These are phyloP conservation scores for Sylvia borin DNA, from an alignment of 2,797 vertebrate species.

Conservation along the genomic window DNA sequence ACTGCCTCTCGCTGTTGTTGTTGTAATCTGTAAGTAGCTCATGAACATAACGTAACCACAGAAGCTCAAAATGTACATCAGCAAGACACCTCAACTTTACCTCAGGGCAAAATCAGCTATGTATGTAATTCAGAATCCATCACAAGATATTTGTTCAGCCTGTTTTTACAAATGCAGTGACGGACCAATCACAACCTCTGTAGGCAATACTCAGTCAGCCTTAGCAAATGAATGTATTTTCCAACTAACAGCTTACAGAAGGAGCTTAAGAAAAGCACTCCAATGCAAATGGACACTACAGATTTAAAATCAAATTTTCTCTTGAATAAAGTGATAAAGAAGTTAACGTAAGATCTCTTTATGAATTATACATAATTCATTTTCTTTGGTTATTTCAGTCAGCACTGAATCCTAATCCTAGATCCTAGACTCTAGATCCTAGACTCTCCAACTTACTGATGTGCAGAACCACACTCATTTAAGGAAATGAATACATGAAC, in stretches of 20 bases:
- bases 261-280: neutral
- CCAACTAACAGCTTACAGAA: neutral
- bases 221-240: neutral
- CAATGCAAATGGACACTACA: neutral
- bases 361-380: neutral
- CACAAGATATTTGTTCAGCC: neutral
- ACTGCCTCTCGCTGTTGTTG: fast-evolving
- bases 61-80: neutral
- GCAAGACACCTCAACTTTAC: neutral
- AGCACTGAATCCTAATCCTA: neutral
- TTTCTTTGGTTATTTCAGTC: neutral
- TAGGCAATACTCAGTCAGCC: neutral
- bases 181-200: neutral
- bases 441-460: neutral
- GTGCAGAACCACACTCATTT: neutral
- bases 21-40: neutral
- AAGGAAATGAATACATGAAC: neutral
- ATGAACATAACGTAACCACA: neutral
- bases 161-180: neutral
- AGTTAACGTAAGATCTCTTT: neutral
- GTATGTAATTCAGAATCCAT: neutral
- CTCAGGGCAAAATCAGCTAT: neutral
- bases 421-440: neutral
- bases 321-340: neutral
- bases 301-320: neutral